Evolutionary conservation across 2,888 invertebrate species (phyloP), one percentile per base, ranked within the genome.

Genomic region (Cotesia congregata): DNA sequence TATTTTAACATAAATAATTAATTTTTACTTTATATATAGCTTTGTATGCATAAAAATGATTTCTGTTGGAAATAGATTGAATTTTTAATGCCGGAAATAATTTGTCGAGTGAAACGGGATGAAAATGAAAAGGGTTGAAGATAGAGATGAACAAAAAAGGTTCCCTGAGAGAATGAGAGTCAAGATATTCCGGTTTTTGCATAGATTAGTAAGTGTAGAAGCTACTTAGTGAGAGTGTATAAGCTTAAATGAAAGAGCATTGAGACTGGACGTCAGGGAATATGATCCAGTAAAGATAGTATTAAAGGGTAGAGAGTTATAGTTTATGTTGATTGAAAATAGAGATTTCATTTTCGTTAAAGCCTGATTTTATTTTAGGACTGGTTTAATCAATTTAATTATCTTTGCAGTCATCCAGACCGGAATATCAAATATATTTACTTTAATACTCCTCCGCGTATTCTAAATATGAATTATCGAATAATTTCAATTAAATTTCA

Each of bases 181-280:
- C 65, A 88, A 88, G 87, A 88, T 89, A 88, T 88, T 88, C 88
- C 86, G 88, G 88, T 88, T 88, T 89, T 88, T 88, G 88, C 88
- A 88, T 89, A 88, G 88, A 88, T 88, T 89, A 88, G 88, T 88
- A 89, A 88, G 50, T 50, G 1, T 88, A 87, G 88, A 88, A 88
- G 87, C 88, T 65, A 50, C 50, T 50, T 12, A 50, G 6, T 9
- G 3, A 50, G 9, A 50, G 50, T 30, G 30, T 50, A 50, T 12
- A 50, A 50, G 12, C 9, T 50, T 9, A 50, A 50, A 50, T 50
- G 4, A 50, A 12, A 50, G 12, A 50, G 12, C 50, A 50, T 50
- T 50, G 50, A 50, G 50, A 50, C 50, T 50, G 50, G 50, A 50
- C 9, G 50, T 50, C 12, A 12, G 50, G 12, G 12, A 9, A 12